Conservation (phyloP, 2,797 vertebrate species). For the Rhinella marina region DNA sequence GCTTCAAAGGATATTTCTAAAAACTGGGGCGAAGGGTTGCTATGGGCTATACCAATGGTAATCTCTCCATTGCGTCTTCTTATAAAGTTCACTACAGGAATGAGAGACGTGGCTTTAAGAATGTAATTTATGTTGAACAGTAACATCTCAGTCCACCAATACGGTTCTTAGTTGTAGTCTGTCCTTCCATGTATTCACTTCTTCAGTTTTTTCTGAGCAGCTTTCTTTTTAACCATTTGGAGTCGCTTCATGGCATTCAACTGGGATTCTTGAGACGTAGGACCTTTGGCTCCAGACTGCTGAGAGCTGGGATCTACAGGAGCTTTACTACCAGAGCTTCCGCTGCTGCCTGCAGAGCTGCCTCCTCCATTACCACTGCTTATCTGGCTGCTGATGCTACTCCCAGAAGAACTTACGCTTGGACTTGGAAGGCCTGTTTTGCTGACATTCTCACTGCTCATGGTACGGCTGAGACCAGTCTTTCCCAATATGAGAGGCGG, state of each 20-base stretch:
- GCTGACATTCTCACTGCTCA: slow-evolving; percentile 87
- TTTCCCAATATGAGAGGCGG: slow-evolving; percentile 92
- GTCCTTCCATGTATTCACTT: slow-evolving; percentile 68
- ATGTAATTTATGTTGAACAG: neutral
- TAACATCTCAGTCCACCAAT: neutral
- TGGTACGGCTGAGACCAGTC: slow-evolving; percentile 86
- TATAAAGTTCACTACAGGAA: too few species aligned
- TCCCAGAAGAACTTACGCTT: slow-evolving; percentile 73
- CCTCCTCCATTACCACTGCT: slow-evolving; percentile 69
- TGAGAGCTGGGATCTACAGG: slow-evolving; percentile 67
- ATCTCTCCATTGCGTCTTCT: too few species aligned
- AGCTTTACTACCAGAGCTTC: slow-evolving; percentile 73
- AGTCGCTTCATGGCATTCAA: slow-evolving; percentile 95
- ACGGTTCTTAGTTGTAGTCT: neutral
- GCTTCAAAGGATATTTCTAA: too few species aligned
- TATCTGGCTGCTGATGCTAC: slow-evolving; percentile 62
- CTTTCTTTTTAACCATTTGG: slow-evolving; percentile 98
- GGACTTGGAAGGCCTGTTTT: slow-evolving; percentile 80
- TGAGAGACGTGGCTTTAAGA: too few species aligned
- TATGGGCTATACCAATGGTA: too few species aligned
- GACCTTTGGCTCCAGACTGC: slow-evolving; percentile 80
- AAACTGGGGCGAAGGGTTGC: too few species aligned
- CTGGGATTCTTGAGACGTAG: slow-evolving; percentile 94
- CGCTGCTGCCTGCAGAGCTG: slow-evolving; percentile 66
- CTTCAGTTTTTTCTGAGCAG: slow-evolving; percentile 96